phyloP scores from a whole-genome alignment of 2,797 vertebrate species.

The Phaenicophaeus curvirostris region DNA sequence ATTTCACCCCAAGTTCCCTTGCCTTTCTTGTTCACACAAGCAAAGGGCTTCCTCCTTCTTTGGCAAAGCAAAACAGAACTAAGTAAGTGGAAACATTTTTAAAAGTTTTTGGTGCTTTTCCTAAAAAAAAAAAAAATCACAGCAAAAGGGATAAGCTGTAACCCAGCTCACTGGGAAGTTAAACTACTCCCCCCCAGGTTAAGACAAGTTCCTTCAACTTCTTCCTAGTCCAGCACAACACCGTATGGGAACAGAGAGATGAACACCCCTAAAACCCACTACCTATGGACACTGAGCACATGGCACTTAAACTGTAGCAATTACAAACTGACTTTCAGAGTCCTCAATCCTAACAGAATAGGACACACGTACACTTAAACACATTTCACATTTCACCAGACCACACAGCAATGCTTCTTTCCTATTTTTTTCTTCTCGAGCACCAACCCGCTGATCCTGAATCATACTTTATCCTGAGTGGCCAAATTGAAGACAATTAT shows the following conservation, averaged over 20 bases:
- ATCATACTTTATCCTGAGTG: slow-evolving; percentile 24
- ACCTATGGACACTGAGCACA: not conserved
- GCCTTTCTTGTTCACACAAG: slow-evolving; percentile 37
- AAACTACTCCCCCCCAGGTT: not conserved
- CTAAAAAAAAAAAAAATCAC: slow-evolving; percentile 50
- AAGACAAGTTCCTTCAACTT: slow-evolving; percentile 11
- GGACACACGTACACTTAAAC: too few species aligned
- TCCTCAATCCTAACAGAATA: too few species aligned
- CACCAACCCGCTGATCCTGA: slow-evolving; percentile 21
- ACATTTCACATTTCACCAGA: not conserved
- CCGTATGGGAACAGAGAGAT: not conserved
- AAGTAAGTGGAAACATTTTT: not conserved
- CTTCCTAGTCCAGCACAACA: not conserved
- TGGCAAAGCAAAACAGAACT: slow-evolving; percentile 26
- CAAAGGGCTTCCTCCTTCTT: slow-evolving; percentile 4
- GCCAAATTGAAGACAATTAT: slow-evolving; percentile 29
- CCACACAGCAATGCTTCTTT: not conserved
- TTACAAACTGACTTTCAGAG: too few species aligned
- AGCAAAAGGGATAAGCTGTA: slow-evolving; percentile 57
- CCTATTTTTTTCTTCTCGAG: rapidly evolving
- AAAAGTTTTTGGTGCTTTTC: slow-evolving; percentile 40
- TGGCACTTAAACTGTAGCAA: too few species aligned
- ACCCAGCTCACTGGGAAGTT: slow-evolving; percentile 6
- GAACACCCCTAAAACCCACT: slow-evolving; percentile 23
- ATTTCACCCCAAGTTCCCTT: not conserved